These are phyloP conservation scores for Bombyx mandarina DNA, from an alignment of 1,140 invertebrate genomes.

Conservation along the genomic window DNA sequence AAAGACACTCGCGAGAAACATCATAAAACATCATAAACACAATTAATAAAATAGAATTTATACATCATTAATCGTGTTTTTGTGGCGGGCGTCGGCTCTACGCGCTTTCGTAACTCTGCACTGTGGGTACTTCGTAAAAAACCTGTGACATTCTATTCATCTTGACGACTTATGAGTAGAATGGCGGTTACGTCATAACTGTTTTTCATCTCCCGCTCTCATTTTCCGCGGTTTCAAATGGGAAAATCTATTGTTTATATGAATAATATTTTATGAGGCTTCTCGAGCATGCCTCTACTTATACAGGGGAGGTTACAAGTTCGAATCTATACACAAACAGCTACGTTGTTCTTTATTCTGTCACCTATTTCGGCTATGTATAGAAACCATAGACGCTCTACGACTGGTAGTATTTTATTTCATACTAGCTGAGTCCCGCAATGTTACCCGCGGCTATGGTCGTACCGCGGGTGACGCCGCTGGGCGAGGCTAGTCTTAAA, in stretches of 20 bases:
- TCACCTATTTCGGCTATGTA: too few species aligned
- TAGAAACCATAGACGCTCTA: too few species aligned
- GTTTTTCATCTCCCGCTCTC: background rate
- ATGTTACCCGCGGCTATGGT: too few species aligned
- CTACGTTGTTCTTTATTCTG: too few species aligned
- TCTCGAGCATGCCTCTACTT: too few species aligned
- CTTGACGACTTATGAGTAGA: conserved; percentile 20
- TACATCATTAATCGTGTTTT: conserved; percentile 40
- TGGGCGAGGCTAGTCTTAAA: too few species aligned
- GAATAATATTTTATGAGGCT: background rate
- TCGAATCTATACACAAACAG: too few species aligned
- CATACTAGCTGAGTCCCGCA: too few species aligned
- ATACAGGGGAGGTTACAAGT: too few species aligned
- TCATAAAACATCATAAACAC: conserved; percentile 10
- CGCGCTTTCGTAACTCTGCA: conserved; percentile 18
- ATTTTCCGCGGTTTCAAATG: background rate
- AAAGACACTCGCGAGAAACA: background rate
- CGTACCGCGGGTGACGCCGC: too few species aligned
- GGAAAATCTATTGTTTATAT: background rate
- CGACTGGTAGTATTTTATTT: too few species aligned
- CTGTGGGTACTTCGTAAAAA: conserved; percentile 12
- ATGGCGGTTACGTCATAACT: background rate
- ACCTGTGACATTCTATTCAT: conserved; percentile 27
- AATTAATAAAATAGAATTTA: conserved; percentile 34
- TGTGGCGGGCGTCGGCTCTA: conserved; percentile 31